Base-by-base conservation (phyloP, 2,888 invertebrate genomes). In the Rhagophthalmus giganteus region DNA sequence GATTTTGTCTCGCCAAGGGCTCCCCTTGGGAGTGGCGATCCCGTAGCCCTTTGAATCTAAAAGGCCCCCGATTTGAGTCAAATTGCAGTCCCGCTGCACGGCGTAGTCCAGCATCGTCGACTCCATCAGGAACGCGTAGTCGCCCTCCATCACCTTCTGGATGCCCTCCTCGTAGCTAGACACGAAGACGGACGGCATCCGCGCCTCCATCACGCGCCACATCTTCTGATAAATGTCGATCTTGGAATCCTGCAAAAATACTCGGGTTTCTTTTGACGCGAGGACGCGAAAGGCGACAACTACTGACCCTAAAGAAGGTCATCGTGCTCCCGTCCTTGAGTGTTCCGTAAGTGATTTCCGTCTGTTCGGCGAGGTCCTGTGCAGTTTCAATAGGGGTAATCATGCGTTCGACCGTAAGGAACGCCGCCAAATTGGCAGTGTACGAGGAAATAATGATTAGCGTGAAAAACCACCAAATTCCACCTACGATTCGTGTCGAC, bases 401-500 rank as follows among this genome's bases (percentile, higher is more conserved):
- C 80, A 95, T 95, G 25, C 96, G 78, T 74, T 98, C 97, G 14
- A 99, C 98, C 0, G 98, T 99, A 33, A 99, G 81, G 74, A 99
- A 98, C 1, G 99, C 98, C 0, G 98, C 98, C 67, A 99, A 78
- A 77, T 96, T 96, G 8, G 98, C 98, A 2, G 98, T 99, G 78
- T 98, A 98, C 3, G 98, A 97, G 0, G 96, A 95, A 55, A 98
- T 92, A 72, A 98, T 95, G 73, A 99, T 98, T 27, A 99, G 82
- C 0, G 97, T 98, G 77, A 99, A 99, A 78, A 99, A 98, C 96
- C 98, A 99, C 98, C 98, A 99, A 64, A 94, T 92, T 0, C 91
- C 95, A 6, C 96, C 95, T 3, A 98, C 95, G 58, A 98, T 92
- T 41, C 98, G 80, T 0, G 98, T 98, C 2, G 92, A 92, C 1